Percentiles rank a stretch among this genome's conserved stretches.
Evolutionary conservation across 1,140 invertebrate species (phyloP).

Genomic region (Phortica variegata): DNA sequence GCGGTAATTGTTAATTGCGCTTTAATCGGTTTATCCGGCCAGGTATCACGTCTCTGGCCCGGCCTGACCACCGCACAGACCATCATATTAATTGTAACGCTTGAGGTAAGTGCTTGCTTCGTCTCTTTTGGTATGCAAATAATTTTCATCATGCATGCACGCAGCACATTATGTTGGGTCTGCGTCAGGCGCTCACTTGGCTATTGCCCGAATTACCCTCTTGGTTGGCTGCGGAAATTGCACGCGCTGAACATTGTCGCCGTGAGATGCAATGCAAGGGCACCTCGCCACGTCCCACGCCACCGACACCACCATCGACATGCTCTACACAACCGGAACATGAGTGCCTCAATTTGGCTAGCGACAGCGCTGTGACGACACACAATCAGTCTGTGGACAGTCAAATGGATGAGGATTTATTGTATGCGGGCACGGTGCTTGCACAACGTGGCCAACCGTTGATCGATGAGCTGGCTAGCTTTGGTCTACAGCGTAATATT

Average conservation of each 20-base stretch:
- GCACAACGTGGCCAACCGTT: too few relatives aligned
- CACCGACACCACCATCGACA: conserved; percentile 53
- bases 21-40: conserved; percentile 87
- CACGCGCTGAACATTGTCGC: conserved; percentile 79
- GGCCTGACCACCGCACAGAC: conserved; percentile 82
- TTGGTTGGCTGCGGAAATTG: conserved; percentile 88
- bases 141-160: conserved; percentile 36
- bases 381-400: conserved; percentile 50
- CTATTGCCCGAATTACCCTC: conserved; percentile 89
- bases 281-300: conserved; percentile 50
- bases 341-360: conserved; percentile 23
- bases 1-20: conserved; percentile 95
- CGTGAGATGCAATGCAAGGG: conserved; percentile 66
- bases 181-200: conserved; percentile 70
- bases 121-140: background rate
- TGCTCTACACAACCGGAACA: conserved; percentile 52
- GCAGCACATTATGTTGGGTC: conserved; percentile 84
- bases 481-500: conserved; percentile 31
- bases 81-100: conserved; percentile 81
- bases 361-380: conserved; percentile 26
- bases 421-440: conserved; percentile 29
- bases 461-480: conserved; percentile 25
- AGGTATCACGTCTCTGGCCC: conserved; percentile 85
- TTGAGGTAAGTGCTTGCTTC: conserved; percentile 64
- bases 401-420: conserved; percentile 46